These are phyloP conservation scores for Squalus acanthias DNA, from an alignment of 2,797 vertebrate species.

Conservation along the genomic window DNA sequence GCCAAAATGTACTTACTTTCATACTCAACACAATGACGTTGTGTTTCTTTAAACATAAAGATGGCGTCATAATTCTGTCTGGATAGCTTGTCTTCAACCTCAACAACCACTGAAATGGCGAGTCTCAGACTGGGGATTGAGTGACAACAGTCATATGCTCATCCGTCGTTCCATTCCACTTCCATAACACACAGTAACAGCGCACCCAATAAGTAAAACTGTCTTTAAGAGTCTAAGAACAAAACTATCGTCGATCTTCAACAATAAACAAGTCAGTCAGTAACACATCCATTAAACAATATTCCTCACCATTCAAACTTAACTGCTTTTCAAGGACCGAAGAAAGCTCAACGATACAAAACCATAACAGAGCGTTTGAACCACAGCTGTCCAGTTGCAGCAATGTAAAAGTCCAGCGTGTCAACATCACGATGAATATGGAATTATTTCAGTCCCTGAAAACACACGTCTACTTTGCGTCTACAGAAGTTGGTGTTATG, in stretches of 20 bases:
- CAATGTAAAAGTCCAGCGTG: neutral
- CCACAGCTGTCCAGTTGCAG: neutral
- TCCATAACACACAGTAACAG: neutral
- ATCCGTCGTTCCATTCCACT: neutral
- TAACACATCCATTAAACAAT: neutral
- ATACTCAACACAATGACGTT: too few species aligned
- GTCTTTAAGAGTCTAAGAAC: neutral
- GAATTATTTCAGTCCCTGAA: neutral
- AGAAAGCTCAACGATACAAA: neutral
- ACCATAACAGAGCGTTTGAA: neutral
- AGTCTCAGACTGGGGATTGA: neutral
- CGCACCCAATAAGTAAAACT: neutral
- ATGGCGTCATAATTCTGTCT: neutral
- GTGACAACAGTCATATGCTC: neutral
- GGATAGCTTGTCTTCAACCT: neutral
- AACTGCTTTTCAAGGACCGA: neutral
- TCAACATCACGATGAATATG: neutral
- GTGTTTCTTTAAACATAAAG: neutral
- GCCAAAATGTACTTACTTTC: too few species aligned
- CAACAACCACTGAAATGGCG: neutral
- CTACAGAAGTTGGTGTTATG: neutral
- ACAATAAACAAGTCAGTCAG: neutral
- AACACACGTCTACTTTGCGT: neutral
- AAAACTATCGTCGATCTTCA: neutral
- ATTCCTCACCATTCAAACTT: neutral